A percentile compares a stretch with the other conserved stretches of the same genome.
Conservation (phyloP, 1,140 invertebrate genomes). For the Asobara japonica region DNA sequence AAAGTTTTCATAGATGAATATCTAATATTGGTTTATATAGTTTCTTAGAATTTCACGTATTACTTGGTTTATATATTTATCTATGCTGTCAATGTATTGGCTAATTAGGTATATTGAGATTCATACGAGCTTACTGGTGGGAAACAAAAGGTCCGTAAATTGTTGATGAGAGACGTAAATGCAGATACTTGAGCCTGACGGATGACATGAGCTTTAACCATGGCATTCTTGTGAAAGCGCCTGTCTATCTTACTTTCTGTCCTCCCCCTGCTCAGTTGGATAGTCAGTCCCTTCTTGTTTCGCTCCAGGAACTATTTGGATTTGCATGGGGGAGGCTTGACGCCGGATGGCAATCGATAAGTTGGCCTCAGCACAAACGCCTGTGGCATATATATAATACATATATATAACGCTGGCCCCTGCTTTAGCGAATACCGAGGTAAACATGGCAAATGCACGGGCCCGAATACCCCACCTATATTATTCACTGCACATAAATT, state of each 20-base stretch:
- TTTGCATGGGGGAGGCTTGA: slow-evolving; percentile 10
- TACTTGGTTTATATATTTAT: too few relatives aligned
- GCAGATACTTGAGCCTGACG: background rate
- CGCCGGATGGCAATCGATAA: slow-evolving; percentile 2
- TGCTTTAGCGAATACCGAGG: background rate
- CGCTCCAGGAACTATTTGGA: slow-evolving; percentile 12
- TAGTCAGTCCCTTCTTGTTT: slow-evolving; percentile 2
- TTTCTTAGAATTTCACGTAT: too few relatives aligned
- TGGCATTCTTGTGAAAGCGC: background rate
- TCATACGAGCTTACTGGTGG: background rate
- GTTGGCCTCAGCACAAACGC: background rate
- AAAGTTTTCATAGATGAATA: too few relatives aligned
- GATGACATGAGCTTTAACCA: slow-evolving; percentile 1
- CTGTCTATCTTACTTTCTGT: slow-evolving; percentile 3
- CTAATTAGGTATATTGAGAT: too few relatives aligned
- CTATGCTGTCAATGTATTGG: too few relatives aligned
- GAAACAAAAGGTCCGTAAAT: background rate
- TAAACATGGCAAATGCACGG: background rate
- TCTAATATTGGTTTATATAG: too few relatives aligned
- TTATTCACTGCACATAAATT: background rate
- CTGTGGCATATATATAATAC: background rate
- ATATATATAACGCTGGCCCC: too few relatives aligned
- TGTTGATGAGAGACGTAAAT: background rate
- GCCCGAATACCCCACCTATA: background rate
- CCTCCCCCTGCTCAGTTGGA: background rate